These are phyloP conservation scores for Tichodroma muraria DNA, from an alignment of 2,113 vertebrate genomes.

Conservation along the genomic window DNA sequence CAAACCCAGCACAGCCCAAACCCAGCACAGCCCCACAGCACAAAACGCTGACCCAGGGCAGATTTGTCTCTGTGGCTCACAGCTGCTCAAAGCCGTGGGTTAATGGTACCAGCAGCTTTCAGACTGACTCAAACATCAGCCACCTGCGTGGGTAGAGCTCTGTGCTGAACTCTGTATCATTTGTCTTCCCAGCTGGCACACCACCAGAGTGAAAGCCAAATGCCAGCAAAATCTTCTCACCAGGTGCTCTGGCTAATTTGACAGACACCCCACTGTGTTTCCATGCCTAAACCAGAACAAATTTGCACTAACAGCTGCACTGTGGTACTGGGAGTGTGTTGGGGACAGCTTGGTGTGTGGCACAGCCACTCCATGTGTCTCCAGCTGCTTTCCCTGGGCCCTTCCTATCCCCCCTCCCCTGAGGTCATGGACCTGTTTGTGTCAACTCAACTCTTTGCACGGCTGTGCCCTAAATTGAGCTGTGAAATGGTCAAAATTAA, in stretches of 20 bases:
- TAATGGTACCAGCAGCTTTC: not conserved
- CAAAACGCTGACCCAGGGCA: not conserved
- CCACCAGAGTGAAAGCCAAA: not conserved
- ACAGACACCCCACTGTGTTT: not conserved
- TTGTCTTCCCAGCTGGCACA: conserved; percentile 23
- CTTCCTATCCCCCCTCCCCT: not conserved
- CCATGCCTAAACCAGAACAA: conserved; percentile 17
- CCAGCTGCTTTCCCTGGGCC: not conserved
- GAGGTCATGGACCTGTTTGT: not conserved
- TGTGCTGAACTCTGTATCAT: not conserved
- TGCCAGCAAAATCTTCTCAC: conserved; percentile 44
- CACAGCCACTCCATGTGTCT: not conserved
- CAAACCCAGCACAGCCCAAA: not conserved
- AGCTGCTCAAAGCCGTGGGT: not conserved
- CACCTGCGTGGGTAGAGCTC: not conserved
- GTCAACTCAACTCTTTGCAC: not conserved
- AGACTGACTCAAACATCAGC: not conserved
- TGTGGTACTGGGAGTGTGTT: not conserved
- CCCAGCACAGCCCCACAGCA: not conserved
- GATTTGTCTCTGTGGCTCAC: not conserved
- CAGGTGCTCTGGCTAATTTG: conserved; percentile 34
- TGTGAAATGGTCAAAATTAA: not conserved
- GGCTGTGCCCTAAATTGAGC: not conserved
- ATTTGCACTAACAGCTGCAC: not conserved
- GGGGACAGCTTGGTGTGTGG: not conserved